phyloP scores from a whole-genome alignment of 2,888 invertebrate genomes.

The Deilephila elpenor region DNA sequence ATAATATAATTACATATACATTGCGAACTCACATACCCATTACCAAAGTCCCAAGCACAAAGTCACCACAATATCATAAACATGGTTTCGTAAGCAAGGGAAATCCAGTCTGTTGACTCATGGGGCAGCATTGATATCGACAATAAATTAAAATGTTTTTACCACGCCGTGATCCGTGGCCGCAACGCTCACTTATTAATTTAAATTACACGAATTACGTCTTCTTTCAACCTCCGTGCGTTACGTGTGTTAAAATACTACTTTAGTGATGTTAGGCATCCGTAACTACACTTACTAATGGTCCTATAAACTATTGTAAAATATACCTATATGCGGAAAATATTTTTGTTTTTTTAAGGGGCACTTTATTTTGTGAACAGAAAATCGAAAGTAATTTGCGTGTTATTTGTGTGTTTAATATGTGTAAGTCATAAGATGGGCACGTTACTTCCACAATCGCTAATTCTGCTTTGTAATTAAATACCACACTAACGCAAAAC shows the following conservation, averaged over 20 bases:
- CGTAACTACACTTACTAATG: not conserved
- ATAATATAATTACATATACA: not conserved
- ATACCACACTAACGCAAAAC: too few species aligned
- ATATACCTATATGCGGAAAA: not conserved
- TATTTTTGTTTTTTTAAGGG: too few species aligned
- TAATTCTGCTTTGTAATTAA: too few species aligned
- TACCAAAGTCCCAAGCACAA: not conserved
- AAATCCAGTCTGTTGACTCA: conserved; percentile 21
- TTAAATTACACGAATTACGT: conserved; percentile 21
- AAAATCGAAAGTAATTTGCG: too few species aligned
- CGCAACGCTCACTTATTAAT: conserved; percentile 24
- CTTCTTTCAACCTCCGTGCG: not conserved
- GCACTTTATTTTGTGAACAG: too few species aligned
- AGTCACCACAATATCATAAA: not conserved
- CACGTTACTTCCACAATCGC: too few species aligned
- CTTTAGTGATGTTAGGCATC: not conserved
- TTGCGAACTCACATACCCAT: not conserved
- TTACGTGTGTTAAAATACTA: conserved; percentile 8
- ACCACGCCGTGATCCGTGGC: conserved; percentile 17
- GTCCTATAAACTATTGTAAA: not conserved
- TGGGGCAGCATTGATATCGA: not conserved
- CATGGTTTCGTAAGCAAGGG: conserved; percentile 7
- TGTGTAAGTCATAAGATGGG: too few species aligned
- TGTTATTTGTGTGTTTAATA: too few species aligned
- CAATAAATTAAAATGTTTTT: conserved; percentile 24